A percentile compares a stretch with the other conserved stretches of the same genome.
Evolutionary conservation across 2,113 vertebrate genomes (phyloP).

Genomic region (Chascanopsetta lugubris): DNA sequence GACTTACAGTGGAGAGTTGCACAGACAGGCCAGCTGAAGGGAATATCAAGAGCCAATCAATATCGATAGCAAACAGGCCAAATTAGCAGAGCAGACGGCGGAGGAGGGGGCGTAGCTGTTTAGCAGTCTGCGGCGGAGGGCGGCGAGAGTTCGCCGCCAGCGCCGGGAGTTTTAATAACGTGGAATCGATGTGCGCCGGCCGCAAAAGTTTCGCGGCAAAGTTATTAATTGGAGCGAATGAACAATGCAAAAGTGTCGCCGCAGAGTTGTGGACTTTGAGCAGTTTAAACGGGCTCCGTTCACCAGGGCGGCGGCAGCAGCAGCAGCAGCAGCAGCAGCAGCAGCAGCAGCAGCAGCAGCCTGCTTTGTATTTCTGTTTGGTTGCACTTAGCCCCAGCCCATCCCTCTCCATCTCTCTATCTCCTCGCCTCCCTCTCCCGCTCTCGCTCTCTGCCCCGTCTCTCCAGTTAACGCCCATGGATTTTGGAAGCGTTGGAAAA

Average conservation of each 20-base stretch:
- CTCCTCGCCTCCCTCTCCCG: conserved; percentile 8
- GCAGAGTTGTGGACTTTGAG: conserved; percentile 56
- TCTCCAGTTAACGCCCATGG: conserved; percentile 46
- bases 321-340: conserved; percentile 24
- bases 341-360: conserved; percentile 20
- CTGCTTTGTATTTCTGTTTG: conserved; percentile 55
- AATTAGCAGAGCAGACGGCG: conserved; percentile 61
- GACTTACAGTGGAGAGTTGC: conserved; percentile 72
- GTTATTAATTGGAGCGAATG: conserved; percentile 75
- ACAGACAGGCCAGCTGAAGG: conserved; percentile 62
- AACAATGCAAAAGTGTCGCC: conserved; percentile 68
- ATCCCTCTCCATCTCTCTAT: conserved; percentile 16
- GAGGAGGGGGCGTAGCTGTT: conserved; percentile 50
- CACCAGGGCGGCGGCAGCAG: conserved; percentile 32
- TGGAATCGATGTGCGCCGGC: conserved; percentile 68
- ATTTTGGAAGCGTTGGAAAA: conserved; percentile 52
- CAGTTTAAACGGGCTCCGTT: conserved; percentile 60
- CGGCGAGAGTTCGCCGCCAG: conserved; percentile 42
- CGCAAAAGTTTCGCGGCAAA: conserved; percentile 66
- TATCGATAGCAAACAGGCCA: conserved; percentile 74
- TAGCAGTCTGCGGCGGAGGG: conserved; percentile 65
- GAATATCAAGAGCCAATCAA: conserved; percentile 78
- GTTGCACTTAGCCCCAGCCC: conserved; percentile 26
- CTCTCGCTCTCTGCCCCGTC: conserved; percentile 8
- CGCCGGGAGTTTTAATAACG: conserved; percentile 71